Base-by-base conservation (phyloP, 2,113 vertebrate genomes). In the Aepyceros melampus region DNA sequence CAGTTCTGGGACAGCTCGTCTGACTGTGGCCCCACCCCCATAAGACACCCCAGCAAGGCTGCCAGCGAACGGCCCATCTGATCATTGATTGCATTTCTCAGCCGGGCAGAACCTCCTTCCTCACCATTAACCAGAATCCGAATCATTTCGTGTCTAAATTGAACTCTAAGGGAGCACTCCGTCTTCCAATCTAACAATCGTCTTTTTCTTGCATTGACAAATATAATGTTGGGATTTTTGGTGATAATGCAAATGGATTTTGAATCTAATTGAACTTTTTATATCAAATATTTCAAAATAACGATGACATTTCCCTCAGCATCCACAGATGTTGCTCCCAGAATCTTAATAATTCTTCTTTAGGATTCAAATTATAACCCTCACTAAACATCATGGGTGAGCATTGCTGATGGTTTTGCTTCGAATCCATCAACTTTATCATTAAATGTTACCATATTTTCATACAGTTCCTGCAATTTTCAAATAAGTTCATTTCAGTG, bases 191-290 rank as follows among this genome's bases (percentile, higher is more conserved):
- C 49, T 5, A 87, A 25, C n/a, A 6, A 19, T 13, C 0, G 2
- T 33, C 51, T 21, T 27, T 64, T 40, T n/a, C 76, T 88, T 27
- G 17, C 5, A 0, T 36, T 91, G 91, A 88, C 96, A 98, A 94
- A 95, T 40, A 47, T 5, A 43, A 58, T 31, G 21, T 29, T 55
- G 67, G 76, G 13, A 6, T 60, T 33, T 53, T 31, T 33, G 60
- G 91, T 55, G 95, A 97, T 93, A 13, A 93, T 83, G 83, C 83
- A 95, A 95, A 95, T 96, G 92, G 87, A 45, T 94, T 97, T 93
- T 89, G 87, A 97, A 92, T 95, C 92, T 94, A 92, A 97, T 83
- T 97, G 97, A 98, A 95, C 89, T 95, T 97, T 96, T 95, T 87
- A 51, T 97, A 92, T 62, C 49, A 74, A 74, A 94, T 97, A 96